Conservation (phyloP, 2,113 vertebrate species). For the Myotis brandtii region DNA sequence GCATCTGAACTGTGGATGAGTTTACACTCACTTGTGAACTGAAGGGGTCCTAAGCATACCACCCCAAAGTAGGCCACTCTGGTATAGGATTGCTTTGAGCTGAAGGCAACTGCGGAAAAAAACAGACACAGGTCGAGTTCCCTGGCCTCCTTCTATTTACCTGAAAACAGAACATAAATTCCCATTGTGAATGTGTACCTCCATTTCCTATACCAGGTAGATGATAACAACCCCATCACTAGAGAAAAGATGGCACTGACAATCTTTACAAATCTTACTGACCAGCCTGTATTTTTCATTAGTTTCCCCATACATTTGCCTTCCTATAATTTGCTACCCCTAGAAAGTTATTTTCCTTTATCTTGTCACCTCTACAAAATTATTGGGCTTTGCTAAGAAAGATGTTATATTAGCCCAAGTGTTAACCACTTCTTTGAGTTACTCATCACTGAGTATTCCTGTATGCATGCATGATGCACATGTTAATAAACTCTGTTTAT, state of each 20-base stretch:
- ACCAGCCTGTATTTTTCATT: background rate
- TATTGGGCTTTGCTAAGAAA: background rate
- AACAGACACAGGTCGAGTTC: background rate
- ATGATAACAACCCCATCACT: background rate
- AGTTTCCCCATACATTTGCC: background rate
- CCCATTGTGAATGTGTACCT: background rate
- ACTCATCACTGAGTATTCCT: background rate
- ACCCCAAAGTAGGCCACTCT: background rate
- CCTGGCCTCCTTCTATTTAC: background rate
- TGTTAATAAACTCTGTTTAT: background rate
- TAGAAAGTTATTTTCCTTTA: background rate
- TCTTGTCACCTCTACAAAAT: background rate
- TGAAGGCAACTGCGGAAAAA: background rate
- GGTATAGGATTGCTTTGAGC: background rate
- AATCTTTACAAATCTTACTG: background rate
- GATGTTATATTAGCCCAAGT: background rate
- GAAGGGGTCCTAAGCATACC: background rate
- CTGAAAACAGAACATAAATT: background rate
- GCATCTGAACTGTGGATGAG: background rate
- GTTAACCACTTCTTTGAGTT: background rate
- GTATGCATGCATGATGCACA: background rate
- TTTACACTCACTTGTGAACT: background rate
- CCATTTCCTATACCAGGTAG: background rate
- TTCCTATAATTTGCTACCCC: background rate
- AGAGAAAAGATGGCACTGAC: background rate